phyloP scores from a whole-genome alignment of 92 coral and sea anemone genomes.

The Montipora capitata region DNA sequence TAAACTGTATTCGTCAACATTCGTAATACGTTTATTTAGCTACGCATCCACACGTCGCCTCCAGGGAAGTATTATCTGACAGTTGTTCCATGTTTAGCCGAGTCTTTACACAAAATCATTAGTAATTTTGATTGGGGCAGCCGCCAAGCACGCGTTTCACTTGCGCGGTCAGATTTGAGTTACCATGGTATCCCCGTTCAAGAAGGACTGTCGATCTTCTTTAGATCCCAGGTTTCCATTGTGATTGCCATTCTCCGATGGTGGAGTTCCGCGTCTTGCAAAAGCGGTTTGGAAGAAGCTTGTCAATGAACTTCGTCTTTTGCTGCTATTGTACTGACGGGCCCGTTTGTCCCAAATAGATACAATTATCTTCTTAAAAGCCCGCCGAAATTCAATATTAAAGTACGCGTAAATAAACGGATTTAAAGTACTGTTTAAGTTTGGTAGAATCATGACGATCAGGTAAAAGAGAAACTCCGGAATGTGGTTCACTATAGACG shows the following conservation, averaged over 20 bases:
- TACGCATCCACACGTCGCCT: no score
- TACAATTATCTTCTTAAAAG: conserved; percentile 87
- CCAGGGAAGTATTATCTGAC: no score
- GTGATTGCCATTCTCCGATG: conserved; percentile 17
- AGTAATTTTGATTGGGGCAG: no score
- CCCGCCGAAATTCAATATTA: conserved; percentile 89
- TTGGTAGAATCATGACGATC: conserved; percentile 80
- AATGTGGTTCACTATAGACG: background rate
- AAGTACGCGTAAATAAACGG: conserved; percentile 98
- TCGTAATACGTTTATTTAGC: no score
- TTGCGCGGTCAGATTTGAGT: background rate
- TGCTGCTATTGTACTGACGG: conserved; percentile 1
- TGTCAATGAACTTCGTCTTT: conserved; percentile 69
- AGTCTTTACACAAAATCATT: no score
- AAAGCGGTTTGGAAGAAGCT: conserved; percentile 55
- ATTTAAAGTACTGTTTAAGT: conserved; percentile 93
- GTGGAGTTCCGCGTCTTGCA: conserved; percentile 41
- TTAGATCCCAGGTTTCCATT: background rate
- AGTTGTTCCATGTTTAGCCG: no score
- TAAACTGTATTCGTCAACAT: no score
- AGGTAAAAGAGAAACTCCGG: conserved; percentile 34
- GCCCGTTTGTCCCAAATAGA: conserved; percentile 24
- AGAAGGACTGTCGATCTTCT: background rate
- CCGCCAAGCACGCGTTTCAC: no score
- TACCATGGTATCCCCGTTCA: conserved; percentile 4